Conservation (phyloP, 64 coral and sea anemone genomes). For the Trachythela sp. region DNA sequence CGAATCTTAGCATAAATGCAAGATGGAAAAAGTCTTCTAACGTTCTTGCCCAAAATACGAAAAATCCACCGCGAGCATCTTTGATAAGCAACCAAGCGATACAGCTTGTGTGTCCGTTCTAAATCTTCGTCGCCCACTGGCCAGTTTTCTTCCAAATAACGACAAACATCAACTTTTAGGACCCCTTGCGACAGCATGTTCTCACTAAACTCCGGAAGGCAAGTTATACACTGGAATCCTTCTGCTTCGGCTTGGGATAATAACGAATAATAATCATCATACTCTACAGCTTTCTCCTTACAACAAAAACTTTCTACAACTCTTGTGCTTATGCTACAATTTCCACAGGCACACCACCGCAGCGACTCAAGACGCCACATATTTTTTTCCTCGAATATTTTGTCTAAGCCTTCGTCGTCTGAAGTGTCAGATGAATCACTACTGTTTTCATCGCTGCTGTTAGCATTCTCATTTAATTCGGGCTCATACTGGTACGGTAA, state of each 20-base stretch:
- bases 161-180: slow-evolving; percentile 16
- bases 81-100: no score
- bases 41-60: slow-evolving; percentile 32
- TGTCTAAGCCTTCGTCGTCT: background rate
- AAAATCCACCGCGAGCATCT: no score
- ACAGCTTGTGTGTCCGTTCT: slow-evolving; percentile 5
- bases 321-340: background rate
- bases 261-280: slow-evolving; percentile 27
- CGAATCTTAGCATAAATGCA: slow-evolving; percentile 35
- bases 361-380: background rate
- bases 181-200: slow-evolving; percentile 28
- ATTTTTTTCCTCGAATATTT: slow-evolving; percentile 17
- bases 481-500: slow-evolving; percentile 25
- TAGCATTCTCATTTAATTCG: no score
- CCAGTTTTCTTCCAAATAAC: slow-evolving; percentile 29
- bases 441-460: no score
- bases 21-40: slow-evolving; percentile 6
- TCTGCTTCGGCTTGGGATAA: no score
- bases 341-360: background rate
- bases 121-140: slow-evolving; percentile 14
- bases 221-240: no score
- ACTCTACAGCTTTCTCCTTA: slow-evolving; percentile 8
- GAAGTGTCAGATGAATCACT: background rate
- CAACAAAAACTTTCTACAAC: slow-evolving; percentile 35
- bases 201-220: background rate